phyloP scores from a whole-genome alignment of 2,797 vertebrate genomes.

The Anguilla obscura region DNA sequence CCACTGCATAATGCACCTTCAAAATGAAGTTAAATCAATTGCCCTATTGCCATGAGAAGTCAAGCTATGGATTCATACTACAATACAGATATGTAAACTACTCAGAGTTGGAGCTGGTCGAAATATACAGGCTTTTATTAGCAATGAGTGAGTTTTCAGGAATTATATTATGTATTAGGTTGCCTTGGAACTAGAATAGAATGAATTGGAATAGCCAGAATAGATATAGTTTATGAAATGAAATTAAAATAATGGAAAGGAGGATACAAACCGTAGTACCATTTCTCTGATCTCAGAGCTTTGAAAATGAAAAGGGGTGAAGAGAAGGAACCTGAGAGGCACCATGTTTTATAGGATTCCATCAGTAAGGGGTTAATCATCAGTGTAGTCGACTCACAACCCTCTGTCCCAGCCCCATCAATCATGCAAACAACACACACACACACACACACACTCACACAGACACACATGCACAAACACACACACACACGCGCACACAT shows the following conservation, averaged over 20 bases:
- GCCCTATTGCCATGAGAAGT: background rate
- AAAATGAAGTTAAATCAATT: background rate
- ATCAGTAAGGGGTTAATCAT: slow-evolving; percentile 5
- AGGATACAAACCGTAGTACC: background rate
- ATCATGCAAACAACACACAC: slow-evolving; percentile 9
- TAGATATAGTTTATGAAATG: background rate
- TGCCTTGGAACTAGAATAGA: background rate
- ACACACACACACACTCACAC: slow-evolving; percentile 17
- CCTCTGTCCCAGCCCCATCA: background rate
- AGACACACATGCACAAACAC: background rate
- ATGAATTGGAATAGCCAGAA: background rate
- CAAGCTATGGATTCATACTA: background rate
- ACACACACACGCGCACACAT: background rate
- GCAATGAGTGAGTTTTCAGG: background rate
- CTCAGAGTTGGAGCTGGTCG: background rate
- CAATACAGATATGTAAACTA: background rate
- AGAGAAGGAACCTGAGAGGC: slow-evolving; percentile 30
- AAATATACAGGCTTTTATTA: background rate
- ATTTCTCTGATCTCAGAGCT: background rate
- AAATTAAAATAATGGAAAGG: background rate
- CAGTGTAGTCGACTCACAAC: background rate
- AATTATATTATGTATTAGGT: background rate
- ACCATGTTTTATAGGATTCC: slow-evolving; percentile 40
- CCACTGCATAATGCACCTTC: background rate
- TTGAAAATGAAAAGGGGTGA: slow-evolving; percentile 21